Percentiles rank a stretch among this genome's conserved stretches.
phyloP scores from a whole-genome alignment of 2,888 invertebrate species.

The Flexamia atlantica region DNA sequence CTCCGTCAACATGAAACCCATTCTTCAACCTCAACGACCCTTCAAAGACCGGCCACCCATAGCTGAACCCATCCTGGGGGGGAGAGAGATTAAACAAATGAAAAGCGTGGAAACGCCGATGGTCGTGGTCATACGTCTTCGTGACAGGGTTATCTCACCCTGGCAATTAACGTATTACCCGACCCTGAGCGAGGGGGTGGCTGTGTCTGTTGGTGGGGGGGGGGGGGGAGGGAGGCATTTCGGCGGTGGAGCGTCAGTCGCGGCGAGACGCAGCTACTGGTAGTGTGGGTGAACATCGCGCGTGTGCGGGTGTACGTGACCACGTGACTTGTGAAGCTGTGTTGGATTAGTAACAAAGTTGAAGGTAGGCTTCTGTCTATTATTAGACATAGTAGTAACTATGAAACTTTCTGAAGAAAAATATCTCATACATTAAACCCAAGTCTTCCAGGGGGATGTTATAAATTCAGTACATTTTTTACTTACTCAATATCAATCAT shows the following conservation, averaged over 20 bases:
- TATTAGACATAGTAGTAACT: too few species aligned
- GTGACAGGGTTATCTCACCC: slow-evolving; percentile 25
- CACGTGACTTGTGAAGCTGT: neutral
- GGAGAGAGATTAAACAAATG: slow-evolving; percentile 10
- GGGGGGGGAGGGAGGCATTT: neutral
- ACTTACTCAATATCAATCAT: too few species aligned
- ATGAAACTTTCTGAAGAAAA: too few species aligned
- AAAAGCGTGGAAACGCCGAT: slow-evolving; percentile 21
- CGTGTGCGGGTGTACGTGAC: neutral
- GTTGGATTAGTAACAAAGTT: neutral
- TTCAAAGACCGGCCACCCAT: neutral
- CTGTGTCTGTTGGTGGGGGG: neutral
- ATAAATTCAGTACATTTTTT: too few species aligned
- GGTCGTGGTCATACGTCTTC: neutral
- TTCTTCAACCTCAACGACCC: neutral
- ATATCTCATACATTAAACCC: too few species aligned
- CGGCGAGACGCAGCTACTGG: neutral
- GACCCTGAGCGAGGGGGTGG: neutral
- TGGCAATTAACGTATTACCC: slow-evolving; percentile 30
- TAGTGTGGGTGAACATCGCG: neutral
- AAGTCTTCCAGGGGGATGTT: too few species aligned
- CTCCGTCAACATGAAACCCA: neutral
- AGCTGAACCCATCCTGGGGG: neutral
- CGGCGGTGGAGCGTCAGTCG: slow-evolving; percentile 3
- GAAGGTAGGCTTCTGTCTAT: neutral